phyloP scores from a whole-genome alignment of 2,888 invertebrate genomes.

The Idaea biselata region DNA sequence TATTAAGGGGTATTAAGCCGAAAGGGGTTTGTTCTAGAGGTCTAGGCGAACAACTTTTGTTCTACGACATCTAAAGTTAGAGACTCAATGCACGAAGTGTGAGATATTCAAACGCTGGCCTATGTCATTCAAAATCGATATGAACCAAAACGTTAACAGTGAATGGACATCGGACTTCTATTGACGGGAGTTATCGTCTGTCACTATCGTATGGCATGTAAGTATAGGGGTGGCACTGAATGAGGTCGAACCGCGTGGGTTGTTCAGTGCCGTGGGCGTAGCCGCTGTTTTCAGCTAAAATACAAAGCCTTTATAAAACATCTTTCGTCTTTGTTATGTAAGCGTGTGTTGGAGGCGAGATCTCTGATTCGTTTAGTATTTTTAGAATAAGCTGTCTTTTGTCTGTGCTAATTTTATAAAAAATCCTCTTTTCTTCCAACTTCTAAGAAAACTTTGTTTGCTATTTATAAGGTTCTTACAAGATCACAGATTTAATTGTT shows the following conservation, averaged over 20 bases:
- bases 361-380: slow-evolving; percentile 3
- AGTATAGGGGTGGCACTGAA: slow-evolving; percentile 8
- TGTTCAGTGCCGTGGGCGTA: slow-evolving; percentile 33
- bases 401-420: background rate
- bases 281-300: slow-evolving; percentile 14
- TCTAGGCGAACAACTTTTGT: too few relatives aligned
- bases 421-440: background rate
- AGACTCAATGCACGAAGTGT: background rate
- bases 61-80: background rate
- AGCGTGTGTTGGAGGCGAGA: slow-evolving; percentile 3
- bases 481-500: background rate
- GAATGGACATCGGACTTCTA: background rate
- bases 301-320: slow-evolving; percentile 28
- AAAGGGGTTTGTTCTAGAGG: too few relatives aligned
- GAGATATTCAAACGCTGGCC: background rate
- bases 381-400: slow-evolving; percentile 4
- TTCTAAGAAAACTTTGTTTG: background rate
- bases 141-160: background rate
- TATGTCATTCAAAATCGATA: background rate
- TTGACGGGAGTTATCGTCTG: background rate
- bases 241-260: slow-evolving; percentile 28
- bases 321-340: slow-evolving; percentile 14
- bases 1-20: too few relatives aligned
- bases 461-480: background rate
- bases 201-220: background rate